A percentile compares a stretch with the other conserved stretches of the same genome.
These are phyloP conservation scores for Sinosuthora webbiana DNA, from an alignment of 2,113 vertebrate genomes.

Conservation along the genomic window DNA sequence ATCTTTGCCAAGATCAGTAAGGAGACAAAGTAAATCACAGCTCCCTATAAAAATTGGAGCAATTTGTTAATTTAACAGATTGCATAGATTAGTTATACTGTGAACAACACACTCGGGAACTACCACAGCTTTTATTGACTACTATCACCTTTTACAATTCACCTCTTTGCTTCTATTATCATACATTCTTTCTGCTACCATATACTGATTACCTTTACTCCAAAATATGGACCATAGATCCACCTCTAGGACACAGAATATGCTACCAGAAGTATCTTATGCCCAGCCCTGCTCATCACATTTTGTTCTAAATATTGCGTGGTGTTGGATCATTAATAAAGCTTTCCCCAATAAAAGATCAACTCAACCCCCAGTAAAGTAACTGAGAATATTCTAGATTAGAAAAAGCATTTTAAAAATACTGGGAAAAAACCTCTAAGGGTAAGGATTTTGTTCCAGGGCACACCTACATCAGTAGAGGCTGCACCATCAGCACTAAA, in stretches of 20 bases:
- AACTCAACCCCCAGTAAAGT: background rate
- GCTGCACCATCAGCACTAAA: background rate
- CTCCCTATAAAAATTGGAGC: background rate
- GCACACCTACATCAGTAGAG: background rate
- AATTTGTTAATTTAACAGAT: background rate
- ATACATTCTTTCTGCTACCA: background rate
- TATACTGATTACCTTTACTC: background rate
- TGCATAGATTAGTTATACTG: background rate
- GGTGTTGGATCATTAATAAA: background rate
- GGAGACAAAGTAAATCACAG: background rate
- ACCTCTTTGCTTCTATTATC: background rate
- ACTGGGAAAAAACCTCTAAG: background rate
- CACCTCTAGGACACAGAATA: background rate
- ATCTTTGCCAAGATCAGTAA: background rate
- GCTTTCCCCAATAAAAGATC: background rate
- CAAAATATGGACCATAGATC: background rate
- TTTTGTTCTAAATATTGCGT: background rate
- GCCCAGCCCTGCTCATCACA: background rate
- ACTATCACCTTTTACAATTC: background rate
- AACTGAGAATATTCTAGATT: background rate
- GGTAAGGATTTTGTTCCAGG: background rate
- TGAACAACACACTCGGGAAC: background rate
- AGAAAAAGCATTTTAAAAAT: background rate
- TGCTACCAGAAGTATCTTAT: background rate
- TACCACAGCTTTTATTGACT: background rate